phyloP scores from a whole-genome alignment of 2,888 invertebrate genomes.

The Drosophila nr. perissopoda region DNA sequence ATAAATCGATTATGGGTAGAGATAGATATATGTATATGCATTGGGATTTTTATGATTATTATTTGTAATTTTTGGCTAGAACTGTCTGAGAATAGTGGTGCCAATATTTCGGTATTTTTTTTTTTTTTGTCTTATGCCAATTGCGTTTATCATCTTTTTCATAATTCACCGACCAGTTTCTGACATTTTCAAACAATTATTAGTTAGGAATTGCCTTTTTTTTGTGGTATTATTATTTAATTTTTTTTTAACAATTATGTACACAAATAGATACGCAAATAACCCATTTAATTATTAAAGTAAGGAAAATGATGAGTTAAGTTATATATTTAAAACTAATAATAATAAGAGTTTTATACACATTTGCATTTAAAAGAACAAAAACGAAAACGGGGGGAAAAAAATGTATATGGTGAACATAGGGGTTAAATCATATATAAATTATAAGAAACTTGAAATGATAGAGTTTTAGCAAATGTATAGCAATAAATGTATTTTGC shows the following conservation, averaged over 20 bases:
- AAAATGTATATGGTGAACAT: constrained; percentile 43
- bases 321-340: constrained; percentile 45
- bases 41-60: constrained; percentile 19
- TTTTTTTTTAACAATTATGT: constrained; percentile 51
- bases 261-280: constrained; percentile 61
- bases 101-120: constrained; percentile 1
- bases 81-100: constrained; percentile 42
- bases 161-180: constrained; percentile 28
- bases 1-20: constrained; percentile 55
- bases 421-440: constrained; percentile 51
- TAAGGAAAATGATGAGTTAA: constrained; percentile 45
- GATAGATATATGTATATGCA: constrained; percentile 23
- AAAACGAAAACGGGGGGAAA: constrained; percentile 17
- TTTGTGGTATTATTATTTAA: constrained; percentile 6
- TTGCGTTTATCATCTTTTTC: constrained; percentile 14
- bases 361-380: constrained; percentile 49
- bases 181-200: constrained; percentile 63
- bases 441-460: constrained; percentile 33
- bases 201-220: constrained; percentile 32
- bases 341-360: constrained; percentile 44
- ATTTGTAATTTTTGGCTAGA: constrained; percentile 9
- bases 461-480: constrained; percentile 57
- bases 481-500: constrained; percentile 55
- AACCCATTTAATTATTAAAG: constrained; percentile 61
- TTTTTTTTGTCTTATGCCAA: constrained; percentile 21